Conservation (phyloP, 2,888 invertebrate genomes). For the Agrochola circellaris region DNA sequence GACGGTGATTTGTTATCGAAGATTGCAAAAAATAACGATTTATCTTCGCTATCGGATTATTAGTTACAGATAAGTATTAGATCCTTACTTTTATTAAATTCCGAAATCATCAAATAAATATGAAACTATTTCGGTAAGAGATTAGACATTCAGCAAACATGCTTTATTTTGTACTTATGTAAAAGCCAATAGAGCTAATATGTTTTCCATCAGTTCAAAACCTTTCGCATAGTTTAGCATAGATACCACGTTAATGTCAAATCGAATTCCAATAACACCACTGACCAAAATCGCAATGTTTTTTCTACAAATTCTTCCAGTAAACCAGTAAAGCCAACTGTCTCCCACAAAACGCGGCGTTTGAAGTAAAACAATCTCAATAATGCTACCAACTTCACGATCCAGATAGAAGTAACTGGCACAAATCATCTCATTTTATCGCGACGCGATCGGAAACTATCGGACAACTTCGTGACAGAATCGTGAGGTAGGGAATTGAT, state of each 20-base stretch:
- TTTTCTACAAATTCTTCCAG: background rate
- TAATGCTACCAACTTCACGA: conserved; percentile 35
- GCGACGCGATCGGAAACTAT: conserved; percentile 53
- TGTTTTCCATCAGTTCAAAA: background rate
- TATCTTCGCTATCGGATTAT: background rate
- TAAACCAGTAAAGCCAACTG: conserved; percentile 14
- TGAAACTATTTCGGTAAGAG: background rate
- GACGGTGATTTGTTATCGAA: conserved; percentile 6
- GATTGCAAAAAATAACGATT: conserved; percentile 4
- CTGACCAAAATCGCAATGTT: conserved; percentile 6
- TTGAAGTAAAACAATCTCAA: conserved; percentile 31
- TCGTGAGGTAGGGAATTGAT: conserved; percentile 45
- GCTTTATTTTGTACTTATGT: background rate
- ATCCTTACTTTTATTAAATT: background rate
- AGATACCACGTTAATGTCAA: background rate
- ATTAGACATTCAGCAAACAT: background rate
- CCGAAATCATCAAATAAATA: background rate
- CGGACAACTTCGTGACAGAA: conserved; percentile 48
- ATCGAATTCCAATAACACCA: background rate
- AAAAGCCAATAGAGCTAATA: background rate
- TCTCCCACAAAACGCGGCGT: background rate
- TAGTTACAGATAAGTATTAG: conserved; percentile 5
- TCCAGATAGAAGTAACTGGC: conserved; percentile 33
- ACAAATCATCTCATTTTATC: conserved; percentile 54
- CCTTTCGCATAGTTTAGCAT: background rate